Conservation (phyloP, 2,888 invertebrate species). For the Lamproptera curius region DNA sequence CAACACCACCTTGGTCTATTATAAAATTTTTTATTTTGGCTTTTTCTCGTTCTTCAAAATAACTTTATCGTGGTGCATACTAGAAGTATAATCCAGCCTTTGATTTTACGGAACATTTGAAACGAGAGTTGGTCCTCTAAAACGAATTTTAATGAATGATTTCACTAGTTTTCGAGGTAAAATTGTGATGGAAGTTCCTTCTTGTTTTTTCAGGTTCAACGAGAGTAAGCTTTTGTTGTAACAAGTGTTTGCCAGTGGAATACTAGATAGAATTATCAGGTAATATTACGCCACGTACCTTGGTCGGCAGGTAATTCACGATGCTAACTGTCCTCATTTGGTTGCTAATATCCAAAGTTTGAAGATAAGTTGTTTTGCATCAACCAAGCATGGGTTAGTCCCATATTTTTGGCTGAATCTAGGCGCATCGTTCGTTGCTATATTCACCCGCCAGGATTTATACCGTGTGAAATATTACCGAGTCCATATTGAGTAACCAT, state of each 20-base stretch:
- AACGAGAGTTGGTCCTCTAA: not conserved
- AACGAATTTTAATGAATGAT: not conserved
- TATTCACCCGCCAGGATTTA: too few species aligned
- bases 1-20: constrained; percentile 19
- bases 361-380: too few species aligned
- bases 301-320: not conserved
- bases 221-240: not conserved
- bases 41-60: constrained; percentile 18
- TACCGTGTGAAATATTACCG: too few species aligned
- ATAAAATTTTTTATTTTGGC: constrained; percentile 19
- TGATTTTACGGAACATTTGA: constrained; percentile 19
- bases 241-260: not conserved
- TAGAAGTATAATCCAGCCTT: constrained; percentile 18
- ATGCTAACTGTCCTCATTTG: not conserved
- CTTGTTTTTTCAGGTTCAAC: not conserved
- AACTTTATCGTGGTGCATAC: constrained; percentile 12
- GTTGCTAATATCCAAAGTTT: too few species aligned
- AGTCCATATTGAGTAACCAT: too few species aligned
- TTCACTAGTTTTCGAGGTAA: not conserved
- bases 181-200: not conserved
- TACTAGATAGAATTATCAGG: not conserved
- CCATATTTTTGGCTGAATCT: too few species aligned
- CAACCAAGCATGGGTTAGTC: too few species aligned
- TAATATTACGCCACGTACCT: not conserved
- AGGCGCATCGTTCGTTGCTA: too few species aligned